phyloP scores from a whole-genome alignment of 2,888 invertebrate genomes.

The Meta bourneti region DNA sequence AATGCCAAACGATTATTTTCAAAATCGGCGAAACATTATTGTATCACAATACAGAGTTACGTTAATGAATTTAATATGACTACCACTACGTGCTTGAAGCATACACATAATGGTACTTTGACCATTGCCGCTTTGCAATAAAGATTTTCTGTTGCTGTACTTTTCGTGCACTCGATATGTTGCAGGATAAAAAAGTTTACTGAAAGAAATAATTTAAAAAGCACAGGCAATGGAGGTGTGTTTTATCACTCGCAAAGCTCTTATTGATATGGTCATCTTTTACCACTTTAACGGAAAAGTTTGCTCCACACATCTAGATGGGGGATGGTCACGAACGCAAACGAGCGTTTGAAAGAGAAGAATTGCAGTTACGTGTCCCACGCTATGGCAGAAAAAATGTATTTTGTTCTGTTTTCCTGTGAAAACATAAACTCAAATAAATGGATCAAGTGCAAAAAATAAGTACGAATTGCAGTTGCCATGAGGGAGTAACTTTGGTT shows the following conservation, averaged over 20 bases:
- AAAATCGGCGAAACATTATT: too few species aligned
- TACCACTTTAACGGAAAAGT: constrained; percentile 53
- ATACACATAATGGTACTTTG: background rate
- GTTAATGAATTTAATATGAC: background rate
- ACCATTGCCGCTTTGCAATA: background rate
- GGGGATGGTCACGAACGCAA: constrained; percentile 42
- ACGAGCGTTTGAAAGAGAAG: constrained; percentile 2
- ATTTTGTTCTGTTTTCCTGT: too few species aligned
- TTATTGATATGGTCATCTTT: constrained; percentile 68
- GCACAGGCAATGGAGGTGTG: background rate
- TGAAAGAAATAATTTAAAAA: background rate
- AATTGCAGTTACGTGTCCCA: constrained; percentile 34
- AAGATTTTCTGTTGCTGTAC: background rate
- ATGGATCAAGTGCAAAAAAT: too few species aligned
- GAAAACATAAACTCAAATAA: too few species aligned
- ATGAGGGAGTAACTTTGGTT: too few species aligned
- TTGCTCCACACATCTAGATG: constrained; percentile 20
- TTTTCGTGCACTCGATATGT: background rate
- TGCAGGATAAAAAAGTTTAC: background rate
- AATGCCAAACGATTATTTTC: too few species aligned
- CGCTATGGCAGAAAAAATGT: background rate
- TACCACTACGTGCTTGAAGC: background rate
- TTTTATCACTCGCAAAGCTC: constrained; percentile 38
- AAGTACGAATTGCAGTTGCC: too few species aligned
- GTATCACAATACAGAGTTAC: too few species aligned